phyloP scores from a whole-genome alignment of 1,140 invertebrate species.

The Macrosteles quadrilineatus region DNA sequence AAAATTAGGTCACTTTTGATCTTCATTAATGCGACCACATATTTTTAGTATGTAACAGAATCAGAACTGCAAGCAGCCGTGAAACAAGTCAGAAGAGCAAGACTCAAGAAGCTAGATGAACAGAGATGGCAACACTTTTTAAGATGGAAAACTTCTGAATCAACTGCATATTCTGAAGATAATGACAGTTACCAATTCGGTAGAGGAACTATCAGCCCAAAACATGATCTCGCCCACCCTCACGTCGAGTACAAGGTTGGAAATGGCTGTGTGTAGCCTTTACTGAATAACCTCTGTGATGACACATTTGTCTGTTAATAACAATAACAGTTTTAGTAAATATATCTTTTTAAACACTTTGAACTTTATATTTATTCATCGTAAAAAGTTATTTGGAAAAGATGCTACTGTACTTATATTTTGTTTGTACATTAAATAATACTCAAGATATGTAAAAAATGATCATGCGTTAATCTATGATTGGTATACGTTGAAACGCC shows the following conservation, averaged over 20 bases:
- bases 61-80: conserved; percentile 3
- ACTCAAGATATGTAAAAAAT: too few relatives aligned
- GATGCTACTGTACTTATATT: too few relatives aligned
- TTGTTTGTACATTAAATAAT: too few relatives aligned
- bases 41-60: background rate
- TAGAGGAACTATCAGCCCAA: background rate
- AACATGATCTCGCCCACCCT: background rate
- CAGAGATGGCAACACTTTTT: background rate
- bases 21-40: too few relatives aligned
- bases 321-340: background rate
- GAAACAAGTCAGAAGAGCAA: conserved; percentile 8
- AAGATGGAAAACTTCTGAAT: background rate
- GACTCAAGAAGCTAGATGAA: conserved; percentile 1
- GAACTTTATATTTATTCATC: too few relatives aligned
- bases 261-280: too few relatives aligned
- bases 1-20: too few relatives aligned
- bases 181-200: background rate
- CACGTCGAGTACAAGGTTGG: background rate
- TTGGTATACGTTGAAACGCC: too few relatives aligned
- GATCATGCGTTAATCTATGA: too few relatives aligned
- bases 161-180: background rate
- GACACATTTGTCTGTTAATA: background rate
- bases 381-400: too few relatives aligned
- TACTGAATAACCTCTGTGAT: too few relatives aligned
- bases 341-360: too few relatives aligned